Percentiles rank a stretch among this genome's conserved stretches.
Conservation (phyloP, 2,113 vertebrate genomes). For the Ploceus nigricollis region DNA sequence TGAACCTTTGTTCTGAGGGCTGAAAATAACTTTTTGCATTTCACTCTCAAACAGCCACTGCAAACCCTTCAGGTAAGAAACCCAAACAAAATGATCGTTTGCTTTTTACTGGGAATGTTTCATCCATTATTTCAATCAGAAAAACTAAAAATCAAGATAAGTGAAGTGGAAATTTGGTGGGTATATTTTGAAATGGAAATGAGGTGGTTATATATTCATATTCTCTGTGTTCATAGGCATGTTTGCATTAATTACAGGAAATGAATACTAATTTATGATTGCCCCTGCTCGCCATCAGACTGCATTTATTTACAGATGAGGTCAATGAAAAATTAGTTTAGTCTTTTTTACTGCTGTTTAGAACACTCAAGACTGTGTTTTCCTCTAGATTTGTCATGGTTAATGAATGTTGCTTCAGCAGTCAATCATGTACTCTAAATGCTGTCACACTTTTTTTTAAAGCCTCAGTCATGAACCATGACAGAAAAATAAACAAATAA, state of each 20-base stretch:
- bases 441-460: constrained; percentile 80
- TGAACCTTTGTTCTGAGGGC: not conserved
- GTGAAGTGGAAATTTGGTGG: constrained; percentile 70
- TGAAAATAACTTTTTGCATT: not conserved
- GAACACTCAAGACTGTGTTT: constrained; percentile 87
- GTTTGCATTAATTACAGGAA: constrained; percentile 82
- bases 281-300: constrained; percentile 72
- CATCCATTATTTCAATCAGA: constrained; percentile 61
- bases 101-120: not conserved
- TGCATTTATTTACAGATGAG: constrained; percentile 81
- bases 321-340: constrained; percentile 80
- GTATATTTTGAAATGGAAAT: constrained; percentile 78
- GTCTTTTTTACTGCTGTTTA: constrained; percentile 73
- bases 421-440: constrained; percentile 81
- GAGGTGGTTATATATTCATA: constrained; percentile 75
- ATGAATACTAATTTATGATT: constrained; percentile 80
- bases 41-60: not conserved
- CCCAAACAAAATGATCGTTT: accelerated
- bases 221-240: constrained; percentile 75
- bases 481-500: constrained; percentile 94
- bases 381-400: constrained; percentile 85
- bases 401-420: constrained; percentile 82
- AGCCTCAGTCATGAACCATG: constrained; percentile 84
- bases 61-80: not conserved
- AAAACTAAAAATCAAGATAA: constrained; percentile 66